Evolutionary conservation across 2,888 invertebrate genomes (phyloP).

Genomic region (Yponomeuta malinellus): DNA sequence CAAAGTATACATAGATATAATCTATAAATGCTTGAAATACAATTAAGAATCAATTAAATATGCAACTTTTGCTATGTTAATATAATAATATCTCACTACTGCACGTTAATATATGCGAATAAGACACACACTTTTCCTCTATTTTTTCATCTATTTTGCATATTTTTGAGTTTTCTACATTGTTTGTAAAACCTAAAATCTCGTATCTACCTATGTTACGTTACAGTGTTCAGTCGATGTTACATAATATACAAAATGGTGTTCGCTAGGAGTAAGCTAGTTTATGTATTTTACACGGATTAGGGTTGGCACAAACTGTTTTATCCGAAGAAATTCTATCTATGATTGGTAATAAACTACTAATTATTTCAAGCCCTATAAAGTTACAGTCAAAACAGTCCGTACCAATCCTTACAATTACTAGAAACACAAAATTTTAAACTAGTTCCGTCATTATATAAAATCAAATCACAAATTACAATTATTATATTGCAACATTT

Average conservation of each 20-base stretch:
- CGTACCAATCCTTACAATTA: slow-evolving; percentile 32
- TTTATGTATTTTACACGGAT: background rate
- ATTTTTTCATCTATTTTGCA: slow-evolving; percentile 33
- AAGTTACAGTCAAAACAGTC: slow-evolving; percentile 24
- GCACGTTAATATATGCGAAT: slow-evolving; percentile 33
- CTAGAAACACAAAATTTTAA: slow-evolving; percentile 36
- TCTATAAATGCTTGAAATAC: slow-evolving; percentile 64
- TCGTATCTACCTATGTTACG: slow-evolving; percentile 51
- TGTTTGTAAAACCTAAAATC: slow-evolving; percentile 38
- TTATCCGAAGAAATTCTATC: background rate
- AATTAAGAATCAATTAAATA: slow-evolving; percentile 49
- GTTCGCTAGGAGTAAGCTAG: slow-evolving; percentile 50
- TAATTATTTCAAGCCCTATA: background rate
- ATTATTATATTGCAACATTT: background rate
- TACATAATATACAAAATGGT: slow-evolving; percentile 60
- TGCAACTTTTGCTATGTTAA: slow-evolving; percentile 31
- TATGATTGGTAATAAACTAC: background rate
- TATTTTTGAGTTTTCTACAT: slow-evolving; percentile 31
- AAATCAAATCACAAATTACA: slow-evolving; percentile 22
- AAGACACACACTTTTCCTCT: slow-evolving; percentile 28
- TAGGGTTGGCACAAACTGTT: slow-evolving; percentile 25
- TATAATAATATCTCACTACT: slow-evolving; percentile 58
- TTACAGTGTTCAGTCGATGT: slow-evolving; percentile 75
- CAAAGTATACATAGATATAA: slow-evolving; percentile 29
- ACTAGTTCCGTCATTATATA: slow-evolving; percentile 34